A percentile compares a stretch with the other conserved stretches of the same genome.
phyloP scores from a whole-genome alignment of 1,140 invertebrate genomes.

The Gyrodactylus salaris region DNA sequence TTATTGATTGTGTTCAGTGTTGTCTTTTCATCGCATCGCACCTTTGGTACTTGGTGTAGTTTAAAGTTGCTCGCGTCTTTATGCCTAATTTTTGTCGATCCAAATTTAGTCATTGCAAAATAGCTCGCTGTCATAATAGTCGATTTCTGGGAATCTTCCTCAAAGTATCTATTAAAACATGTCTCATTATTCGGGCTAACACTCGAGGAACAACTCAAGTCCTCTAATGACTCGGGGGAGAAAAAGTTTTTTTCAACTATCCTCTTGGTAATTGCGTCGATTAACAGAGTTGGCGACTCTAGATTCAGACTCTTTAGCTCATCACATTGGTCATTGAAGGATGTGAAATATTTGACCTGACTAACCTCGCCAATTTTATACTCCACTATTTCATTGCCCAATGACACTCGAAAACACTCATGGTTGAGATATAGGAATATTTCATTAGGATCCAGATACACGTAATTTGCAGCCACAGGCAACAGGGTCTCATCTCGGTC shows the following conservation, averaged over 20 bases:
- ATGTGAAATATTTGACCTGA: not conserved
- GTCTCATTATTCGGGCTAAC: not conserved
- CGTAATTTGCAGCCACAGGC: not conserved
- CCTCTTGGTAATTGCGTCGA: not conserved
- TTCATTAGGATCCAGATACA: not conserved
- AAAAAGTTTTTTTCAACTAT: not conserved
- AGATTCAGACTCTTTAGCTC: too few relatives aligned
- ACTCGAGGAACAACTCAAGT: not conserved
- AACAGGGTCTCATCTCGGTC: not conserved
- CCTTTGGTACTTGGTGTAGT: not conserved
- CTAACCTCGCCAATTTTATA: too few relatives aligned
- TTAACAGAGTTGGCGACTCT: not conserved
- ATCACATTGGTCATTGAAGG: not conserved
- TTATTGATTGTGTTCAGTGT: not conserved
- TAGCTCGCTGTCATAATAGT: not conserved
- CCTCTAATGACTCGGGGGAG: too few relatives aligned
- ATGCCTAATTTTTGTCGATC: not conserved
- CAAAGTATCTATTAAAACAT: not conserved
- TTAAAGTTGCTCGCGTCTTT: not conserved
- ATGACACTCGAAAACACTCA: too few relatives aligned
- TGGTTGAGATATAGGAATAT: not conserved
- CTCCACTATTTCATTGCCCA: too few relatives aligned
- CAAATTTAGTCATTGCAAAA: not conserved
- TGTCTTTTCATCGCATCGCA: not conserved
- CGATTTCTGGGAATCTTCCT: not conserved